These are phyloP conservation scores for Brachionus plicatilis DNA, from an alignment of 1,140 invertebrate species.

Conservation along the genomic window DNA sequence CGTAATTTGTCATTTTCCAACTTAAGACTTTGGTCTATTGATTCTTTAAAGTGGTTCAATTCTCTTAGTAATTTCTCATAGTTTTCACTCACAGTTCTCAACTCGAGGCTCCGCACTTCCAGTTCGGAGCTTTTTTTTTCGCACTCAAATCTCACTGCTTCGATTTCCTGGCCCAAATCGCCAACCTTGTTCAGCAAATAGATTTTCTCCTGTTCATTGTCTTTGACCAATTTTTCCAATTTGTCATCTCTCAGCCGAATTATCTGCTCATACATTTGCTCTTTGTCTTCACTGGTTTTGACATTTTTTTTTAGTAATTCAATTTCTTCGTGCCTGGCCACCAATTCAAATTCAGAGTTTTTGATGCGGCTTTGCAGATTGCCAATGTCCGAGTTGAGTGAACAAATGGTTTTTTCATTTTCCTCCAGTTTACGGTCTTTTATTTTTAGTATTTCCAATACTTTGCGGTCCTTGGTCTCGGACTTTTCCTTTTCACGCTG, in stretches of 20 bases:
- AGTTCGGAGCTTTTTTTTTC: neutral
- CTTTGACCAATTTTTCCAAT: conserved; percentile 11
- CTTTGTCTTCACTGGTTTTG: neutral
- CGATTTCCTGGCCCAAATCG: neutral
- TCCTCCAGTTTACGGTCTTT: conserved; percentile 53
- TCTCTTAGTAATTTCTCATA: conserved; percentile 2
- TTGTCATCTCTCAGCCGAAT: conserved; percentile 8
- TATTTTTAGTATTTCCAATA: conserved; percentile 51
- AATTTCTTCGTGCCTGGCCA: neutral
- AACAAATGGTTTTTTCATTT: conserved; percentile 47
- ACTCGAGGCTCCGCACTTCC: neutral
- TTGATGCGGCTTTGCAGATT: conserved; percentile 45
- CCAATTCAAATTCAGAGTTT: neutral
- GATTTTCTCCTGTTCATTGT: conserved; percentile 3
- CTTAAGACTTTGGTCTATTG: neutral
- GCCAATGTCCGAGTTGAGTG: conserved; percentile 46
- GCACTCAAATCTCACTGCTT: neutral
- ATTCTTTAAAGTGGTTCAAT: conserved; percentile 12
- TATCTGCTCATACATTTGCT: conserved; percentile 29
- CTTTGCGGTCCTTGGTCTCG: conserved; percentile 51
- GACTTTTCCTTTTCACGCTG: conserved; percentile 54
- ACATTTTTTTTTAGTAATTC: neutral
- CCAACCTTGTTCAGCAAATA: neutral
- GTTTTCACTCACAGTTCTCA: neutral
- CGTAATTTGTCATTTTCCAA: neutral